These are phyloP conservation scores for Pomacea maculata DNA, from an alignment of 1,140 invertebrate species.

Conservation along the genomic window DNA sequence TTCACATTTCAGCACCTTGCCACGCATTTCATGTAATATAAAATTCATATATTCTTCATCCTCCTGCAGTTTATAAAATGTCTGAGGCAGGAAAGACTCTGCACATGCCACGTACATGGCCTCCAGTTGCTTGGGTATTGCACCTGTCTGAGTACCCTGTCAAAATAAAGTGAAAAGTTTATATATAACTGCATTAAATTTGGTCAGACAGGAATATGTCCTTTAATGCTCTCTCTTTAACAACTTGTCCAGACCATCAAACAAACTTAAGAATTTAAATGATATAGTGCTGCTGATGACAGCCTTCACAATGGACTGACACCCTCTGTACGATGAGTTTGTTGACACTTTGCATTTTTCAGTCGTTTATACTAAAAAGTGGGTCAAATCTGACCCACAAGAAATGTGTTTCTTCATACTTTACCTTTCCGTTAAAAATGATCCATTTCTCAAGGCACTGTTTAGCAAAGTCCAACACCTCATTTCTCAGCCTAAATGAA, in stretches of 20 bases:
- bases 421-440: slow-evolving; percentile 39
- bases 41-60: neutral
- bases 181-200: neutral
- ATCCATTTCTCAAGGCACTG: slow-evolving; percentile 33
- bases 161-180: neutral
- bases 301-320: neutral
- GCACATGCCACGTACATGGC: slow-evolving; percentile 15
- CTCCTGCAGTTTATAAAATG: neutral
- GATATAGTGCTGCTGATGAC: neutral
- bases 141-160: slow-evolving; percentile 7
- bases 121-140: neutral
- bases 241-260: neutral
- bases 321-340: neutral
- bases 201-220: neutral
- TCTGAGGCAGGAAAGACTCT: neutral
- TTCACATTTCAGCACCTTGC: slow-evolving; percentile 14
- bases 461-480: slow-evolving; percentile 20
- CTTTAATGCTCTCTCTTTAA: neutral
- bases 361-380: neutral
- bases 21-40: slow-evolving; percentile 11
- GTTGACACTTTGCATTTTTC: neutral
- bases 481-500: slow-evolving; percentile 4
- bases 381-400: too few species aligned
- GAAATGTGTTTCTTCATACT: neutral
- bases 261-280: neutral